A percentile compares a stretch with the other conserved stretches of the same genome.
Conservation (phyloP, 1,140 invertebrate species). For the Arion vulgaris region DNA sequence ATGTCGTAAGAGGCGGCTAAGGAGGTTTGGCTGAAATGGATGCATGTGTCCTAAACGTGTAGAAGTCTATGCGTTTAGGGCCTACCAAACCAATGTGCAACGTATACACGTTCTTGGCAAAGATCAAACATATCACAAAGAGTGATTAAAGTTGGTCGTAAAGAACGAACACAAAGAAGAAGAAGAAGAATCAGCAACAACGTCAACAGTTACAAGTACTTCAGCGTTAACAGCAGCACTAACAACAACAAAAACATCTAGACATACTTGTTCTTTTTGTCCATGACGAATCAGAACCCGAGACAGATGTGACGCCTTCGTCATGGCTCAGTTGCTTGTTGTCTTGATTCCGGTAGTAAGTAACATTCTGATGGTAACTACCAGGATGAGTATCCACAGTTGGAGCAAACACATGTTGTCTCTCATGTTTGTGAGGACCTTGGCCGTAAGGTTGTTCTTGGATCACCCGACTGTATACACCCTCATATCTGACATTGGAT, state of each 20-base stretch:
- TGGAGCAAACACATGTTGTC: constrained; percentile 51
- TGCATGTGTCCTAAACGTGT: too few relatives aligned
- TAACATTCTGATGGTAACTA: background rate
- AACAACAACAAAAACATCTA: background rate
- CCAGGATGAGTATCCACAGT: constrained; percentile 40
- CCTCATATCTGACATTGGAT: constrained; percentile 5
- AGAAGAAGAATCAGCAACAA: too few relatives aligned
- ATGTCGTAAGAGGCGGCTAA: too few relatives aligned
- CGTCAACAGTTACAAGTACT: too few relatives aligned
- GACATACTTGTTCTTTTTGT: constrained; percentile 24
- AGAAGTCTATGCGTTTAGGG: too few relatives aligned
- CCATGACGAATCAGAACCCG: constrained; percentile 25
- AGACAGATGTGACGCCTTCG: background rate
- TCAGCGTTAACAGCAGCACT: too few relatives aligned
- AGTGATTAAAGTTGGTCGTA: too few relatives aligned
- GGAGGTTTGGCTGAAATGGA: too few relatives aligned
- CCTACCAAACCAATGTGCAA: too few relatives aligned
- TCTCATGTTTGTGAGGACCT: background rate
- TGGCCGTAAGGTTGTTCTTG: background rate
- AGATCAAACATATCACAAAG: too few relatives aligned
- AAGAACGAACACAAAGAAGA: too few relatives aligned
- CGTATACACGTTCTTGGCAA: too few relatives aligned
- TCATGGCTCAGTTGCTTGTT: background rate
- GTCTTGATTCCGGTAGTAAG: background rate
- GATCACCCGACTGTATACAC: background rate